Percentiles rank a stretch among this genome's conserved stretches.
phyloP scores from a whole-genome alignment of 2,797 vertebrate species.

The Stomatorhinus walkeri region DNA sequence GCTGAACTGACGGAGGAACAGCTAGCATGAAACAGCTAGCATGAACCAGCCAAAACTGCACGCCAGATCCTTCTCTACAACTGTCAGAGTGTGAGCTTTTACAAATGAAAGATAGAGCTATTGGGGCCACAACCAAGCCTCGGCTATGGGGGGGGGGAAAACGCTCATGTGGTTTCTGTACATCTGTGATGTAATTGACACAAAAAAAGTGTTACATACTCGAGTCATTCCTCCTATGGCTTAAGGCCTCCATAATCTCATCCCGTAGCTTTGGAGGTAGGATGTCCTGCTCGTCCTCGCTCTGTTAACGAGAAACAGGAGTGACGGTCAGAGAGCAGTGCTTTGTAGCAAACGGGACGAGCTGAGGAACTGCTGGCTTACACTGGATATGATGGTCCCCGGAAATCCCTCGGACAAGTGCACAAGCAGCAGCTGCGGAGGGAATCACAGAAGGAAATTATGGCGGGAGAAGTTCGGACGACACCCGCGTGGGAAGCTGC shows the following conservation, averaged over 20 bases:
- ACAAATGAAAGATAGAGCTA: background rate
- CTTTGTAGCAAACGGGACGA: background rate
- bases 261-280: constrained; percentile 76
- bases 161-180: background rate
- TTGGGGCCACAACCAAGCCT: background rate
- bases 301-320: constrained; percentile 47
- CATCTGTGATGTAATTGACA: background rate
- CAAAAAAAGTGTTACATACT: constrained; percentile 43
- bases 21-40: background rate
- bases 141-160: background rate
- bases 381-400: constrained; percentile 65
- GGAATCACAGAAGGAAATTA: background rate
- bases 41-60: background rate
- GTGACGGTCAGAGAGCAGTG: background rate
- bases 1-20: background rate
- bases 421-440: constrained; percentile 73
- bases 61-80: background rate
- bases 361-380: constrained; percentile 48
- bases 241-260: constrained; percentile 69
- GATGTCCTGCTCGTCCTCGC: constrained; percentile 77
- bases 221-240: constrained; percentile 37
- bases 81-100: background rate
- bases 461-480: background rate
- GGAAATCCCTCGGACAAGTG: constrained; percentile 67
- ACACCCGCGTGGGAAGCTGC: no score